Conservation (phyloP, 92 coral and sea anemone species). For the Actinernus sp. region DNA sequence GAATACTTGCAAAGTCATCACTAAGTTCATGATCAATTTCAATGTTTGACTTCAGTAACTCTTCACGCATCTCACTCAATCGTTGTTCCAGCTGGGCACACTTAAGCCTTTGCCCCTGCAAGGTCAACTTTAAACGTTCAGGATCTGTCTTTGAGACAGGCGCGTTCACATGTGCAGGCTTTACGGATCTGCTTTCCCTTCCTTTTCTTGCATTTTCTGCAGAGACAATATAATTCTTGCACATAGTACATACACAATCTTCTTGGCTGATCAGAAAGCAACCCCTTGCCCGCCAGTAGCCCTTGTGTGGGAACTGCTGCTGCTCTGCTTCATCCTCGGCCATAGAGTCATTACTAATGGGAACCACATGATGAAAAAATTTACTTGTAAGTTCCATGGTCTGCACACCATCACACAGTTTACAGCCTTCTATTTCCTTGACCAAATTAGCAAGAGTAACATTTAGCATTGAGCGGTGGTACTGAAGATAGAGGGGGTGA, state of each 20-base stretch:
- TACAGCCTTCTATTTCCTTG: slow-evolving; percentile 32
- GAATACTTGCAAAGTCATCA: slow-evolving; percentile 35
- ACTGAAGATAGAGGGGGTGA: slow-evolving; percentile 39
- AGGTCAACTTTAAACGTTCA: slow-evolving; percentile 55
- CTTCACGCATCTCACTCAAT: slow-evolving; percentile 39
- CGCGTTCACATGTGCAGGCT: slow-evolving; percentile 47
- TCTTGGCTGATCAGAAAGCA: slow-evolving; percentile 6
- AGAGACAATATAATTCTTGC: slow-evolving; percentile 10
- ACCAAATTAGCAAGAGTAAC: slow-evolving; percentile 48
- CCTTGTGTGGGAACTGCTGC: slow-evolving; percentile 60
- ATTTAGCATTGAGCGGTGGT: slow-evolving; percentile 26
- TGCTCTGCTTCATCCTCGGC: slow-evolving; percentile 19
- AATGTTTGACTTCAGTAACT: slow-evolving; percentile 40
- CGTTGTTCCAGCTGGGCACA: slow-evolving; percentile 59
- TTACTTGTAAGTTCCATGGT: slow-evolving; percentile 30
- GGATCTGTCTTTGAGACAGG: slow-evolving; percentile 60
- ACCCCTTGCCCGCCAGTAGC: slow-evolving; percentile 15
- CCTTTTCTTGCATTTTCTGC: slow-evolving; percentile 35
- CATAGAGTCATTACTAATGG: slow-evolving; percentile 39
- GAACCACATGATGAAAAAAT: slow-evolving; percentile 62
- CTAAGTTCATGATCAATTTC: slow-evolving; percentile 40
- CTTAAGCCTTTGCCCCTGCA: slow-evolving; percentile 51
- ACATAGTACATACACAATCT: slow-evolving; percentile 11
- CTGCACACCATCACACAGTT: slow-evolving; percentile 40
- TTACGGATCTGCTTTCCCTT: slow-evolving; percentile 35